A percentile compares a stretch with the other conserved stretches of the same genome.
Conservation (phyloP, 2,888 invertebrate species). For the Yponomeuta plumbellus region DNA sequence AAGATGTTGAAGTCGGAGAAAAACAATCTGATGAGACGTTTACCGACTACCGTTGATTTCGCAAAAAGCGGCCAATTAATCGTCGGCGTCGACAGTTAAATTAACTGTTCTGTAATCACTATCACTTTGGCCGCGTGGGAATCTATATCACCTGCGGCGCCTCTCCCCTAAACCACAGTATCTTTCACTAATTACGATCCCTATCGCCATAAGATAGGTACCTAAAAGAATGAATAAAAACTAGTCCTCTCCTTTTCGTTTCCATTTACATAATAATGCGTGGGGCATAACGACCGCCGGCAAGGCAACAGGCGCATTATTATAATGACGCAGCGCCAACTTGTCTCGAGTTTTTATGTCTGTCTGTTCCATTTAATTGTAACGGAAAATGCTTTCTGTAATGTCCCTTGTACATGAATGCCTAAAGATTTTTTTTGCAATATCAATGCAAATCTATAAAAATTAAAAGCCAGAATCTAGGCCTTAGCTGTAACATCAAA, state of each 20-base stretch:
- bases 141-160: slow-evolving; percentile 52
- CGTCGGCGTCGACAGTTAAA: background rate
- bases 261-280: slow-evolving; percentile 72
- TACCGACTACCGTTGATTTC: background rate
- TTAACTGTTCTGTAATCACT: background rate
- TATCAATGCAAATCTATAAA: too few species aligned
- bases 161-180: slow-evolving; percentile 32
- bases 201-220: slow-evolving; percentile 62
- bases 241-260: slow-evolving; percentile 61
- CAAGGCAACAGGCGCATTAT: slow-evolving; percentile 52
- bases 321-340: slow-evolving; percentile 52
- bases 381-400: slow-evolving; percentile 6
- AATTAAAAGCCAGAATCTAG: too few species aligned
- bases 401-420: too few species aligned
- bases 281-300: slow-evolving; percentile 63
- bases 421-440: too few species aligned
- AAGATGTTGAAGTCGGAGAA: too few species aligned
- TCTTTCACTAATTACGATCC: slow-evolving; percentile 63
- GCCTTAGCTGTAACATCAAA: too few species aligned
- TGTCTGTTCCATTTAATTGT: slow-evolving; percentile 13
- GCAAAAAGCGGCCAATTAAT: background rate
- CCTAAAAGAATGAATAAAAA: slow-evolving; percentile 46
- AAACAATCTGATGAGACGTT: too few species aligned
- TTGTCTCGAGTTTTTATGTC: slow-evolving; percentile 42
- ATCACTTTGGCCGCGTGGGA: slow-evolving; percentile 39